Percentiles rank a stretch among this genome's conserved stretches.
Evolutionary conservation across 2,888 invertebrate species (phyloP).

Genomic region (Tinea pellionella): DNA sequence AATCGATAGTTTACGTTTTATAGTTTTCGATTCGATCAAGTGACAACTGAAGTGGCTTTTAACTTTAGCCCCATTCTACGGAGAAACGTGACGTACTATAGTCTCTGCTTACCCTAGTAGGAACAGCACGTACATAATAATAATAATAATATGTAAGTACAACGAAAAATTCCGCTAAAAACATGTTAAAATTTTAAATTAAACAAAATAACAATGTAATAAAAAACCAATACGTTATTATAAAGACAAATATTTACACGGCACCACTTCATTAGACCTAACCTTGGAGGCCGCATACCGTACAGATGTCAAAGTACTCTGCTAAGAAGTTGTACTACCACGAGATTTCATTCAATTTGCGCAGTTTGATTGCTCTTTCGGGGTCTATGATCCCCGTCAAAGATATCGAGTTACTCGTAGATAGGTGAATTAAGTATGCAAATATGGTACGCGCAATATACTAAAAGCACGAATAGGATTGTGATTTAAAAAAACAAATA

Average conservation of each 20-base stretch:
- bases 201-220: not conserved
- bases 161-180: too few species aligned
- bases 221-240: not conserved
- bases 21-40: too few species aligned
- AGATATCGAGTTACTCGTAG: not conserved
- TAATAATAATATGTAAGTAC: too few species aligned
- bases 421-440: not conserved
- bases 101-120: too few species aligned
- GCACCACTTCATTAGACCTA: slow-evolving; percentile 33
- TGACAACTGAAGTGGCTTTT: too few species aligned
- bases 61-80: too few species aligned
- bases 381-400: not conserved
- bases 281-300: slow-evolving; percentile 53
- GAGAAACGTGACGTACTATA: too few species aligned
- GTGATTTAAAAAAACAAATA: too few species aligned
- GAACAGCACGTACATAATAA: too few species aligned
- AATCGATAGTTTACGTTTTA: too few species aligned
- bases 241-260: slow-evolving; percentile 15
- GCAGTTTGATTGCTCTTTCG: not conserved
- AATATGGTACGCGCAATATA: not conserved
- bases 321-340: not conserved
- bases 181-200: not conserved
- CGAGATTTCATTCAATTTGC: not conserved
- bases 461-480: too few species aligned
- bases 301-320: slow-evolving; percentile 52